Conservation (phyloP, 1,140 invertebrate species). For the Orius laevigatus region DNA sequence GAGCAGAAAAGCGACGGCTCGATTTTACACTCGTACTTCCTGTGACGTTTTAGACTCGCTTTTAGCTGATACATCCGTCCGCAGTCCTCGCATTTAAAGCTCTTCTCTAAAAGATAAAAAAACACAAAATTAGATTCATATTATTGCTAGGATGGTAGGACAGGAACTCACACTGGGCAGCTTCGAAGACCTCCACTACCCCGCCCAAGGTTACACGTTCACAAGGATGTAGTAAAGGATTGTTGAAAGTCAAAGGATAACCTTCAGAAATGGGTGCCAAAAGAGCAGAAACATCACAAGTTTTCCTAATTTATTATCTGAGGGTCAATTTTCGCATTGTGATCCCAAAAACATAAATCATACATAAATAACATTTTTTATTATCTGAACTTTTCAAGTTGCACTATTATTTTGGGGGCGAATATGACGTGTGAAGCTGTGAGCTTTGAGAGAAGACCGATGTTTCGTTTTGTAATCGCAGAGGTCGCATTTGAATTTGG, state of each 20-base stretch:
- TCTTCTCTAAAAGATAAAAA: constrained; percentile 4
- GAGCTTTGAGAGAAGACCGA: constrained; percentile 22
- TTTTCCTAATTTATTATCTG: too few species aligned
- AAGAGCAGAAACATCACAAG: too few species aligned
- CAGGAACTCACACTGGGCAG: too few species aligned
- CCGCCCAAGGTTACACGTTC: not conserved
- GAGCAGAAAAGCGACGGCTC: constrained; percentile 34
- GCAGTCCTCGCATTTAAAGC: constrained; percentile 23
- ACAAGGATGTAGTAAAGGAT: not conserved
- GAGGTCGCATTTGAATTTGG: constrained; percentile 13
- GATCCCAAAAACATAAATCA: too few species aligned
- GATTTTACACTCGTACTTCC: constrained; percentile 35
- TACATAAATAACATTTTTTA: too few species aligned
- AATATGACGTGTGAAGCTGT: constrained; percentile 9
- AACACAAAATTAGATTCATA: too few species aligned
- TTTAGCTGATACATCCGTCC: constrained; percentile 22
- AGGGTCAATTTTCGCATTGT: too few species aligned
- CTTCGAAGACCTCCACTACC: not conserved
- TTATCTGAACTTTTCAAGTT: too few species aligned
- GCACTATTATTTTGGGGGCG: too few species aligned
- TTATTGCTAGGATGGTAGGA: too few species aligned
- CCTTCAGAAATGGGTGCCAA: constrained; percentile 59
- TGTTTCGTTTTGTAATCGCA: constrained; percentile 39
- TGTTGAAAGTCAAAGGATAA: not conserved
- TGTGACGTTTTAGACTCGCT: constrained; percentile 16